phyloP scores from a whole-genome alignment of 2,888 invertebrate species.

The Lutraria lutraria region DNA sequence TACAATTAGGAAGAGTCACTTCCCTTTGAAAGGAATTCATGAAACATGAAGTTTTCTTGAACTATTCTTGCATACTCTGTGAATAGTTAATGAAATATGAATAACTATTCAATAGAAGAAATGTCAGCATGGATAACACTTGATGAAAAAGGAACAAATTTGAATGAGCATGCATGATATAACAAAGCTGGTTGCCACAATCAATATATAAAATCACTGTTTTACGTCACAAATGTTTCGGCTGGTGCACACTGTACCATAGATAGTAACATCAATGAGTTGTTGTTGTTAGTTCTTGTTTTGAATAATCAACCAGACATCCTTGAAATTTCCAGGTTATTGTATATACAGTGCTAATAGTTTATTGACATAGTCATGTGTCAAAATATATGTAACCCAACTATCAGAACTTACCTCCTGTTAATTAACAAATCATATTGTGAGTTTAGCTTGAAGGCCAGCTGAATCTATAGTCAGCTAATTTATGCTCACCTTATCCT shows the following conservation, averaged over 20 bases:
- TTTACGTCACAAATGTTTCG: not conserved
- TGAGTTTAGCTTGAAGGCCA: not conserved
- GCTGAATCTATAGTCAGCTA: not conserved
- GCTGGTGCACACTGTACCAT: not conserved
- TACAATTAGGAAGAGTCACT: not conserved
- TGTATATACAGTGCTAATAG: not conserved
- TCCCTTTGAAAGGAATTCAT: too few species aligned
- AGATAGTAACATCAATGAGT: not conserved
- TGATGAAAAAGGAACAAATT: too few species aligned
- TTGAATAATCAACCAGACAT: not conserved
- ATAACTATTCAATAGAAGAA: too few species aligned
- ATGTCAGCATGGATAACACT: too few species aligned
- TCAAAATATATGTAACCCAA: not conserved
- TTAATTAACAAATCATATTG: not conserved
- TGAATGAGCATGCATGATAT: too few species aligned
- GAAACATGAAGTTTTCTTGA: too few species aligned
- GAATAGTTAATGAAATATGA: too few species aligned
- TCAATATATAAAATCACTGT: too few species aligned
- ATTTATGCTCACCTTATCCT: too few species aligned
- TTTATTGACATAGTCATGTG: not conserved
- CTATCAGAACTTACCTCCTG: not conserved
- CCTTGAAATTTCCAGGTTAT: not conserved
- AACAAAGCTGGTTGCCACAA: too few species aligned
- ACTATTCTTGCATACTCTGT: too few species aligned
- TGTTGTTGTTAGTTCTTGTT: not conserved